Base-by-base conservation (phyloP, 2,113 vertebrate genomes). In the Antidorcas marsupialis region DNA sequence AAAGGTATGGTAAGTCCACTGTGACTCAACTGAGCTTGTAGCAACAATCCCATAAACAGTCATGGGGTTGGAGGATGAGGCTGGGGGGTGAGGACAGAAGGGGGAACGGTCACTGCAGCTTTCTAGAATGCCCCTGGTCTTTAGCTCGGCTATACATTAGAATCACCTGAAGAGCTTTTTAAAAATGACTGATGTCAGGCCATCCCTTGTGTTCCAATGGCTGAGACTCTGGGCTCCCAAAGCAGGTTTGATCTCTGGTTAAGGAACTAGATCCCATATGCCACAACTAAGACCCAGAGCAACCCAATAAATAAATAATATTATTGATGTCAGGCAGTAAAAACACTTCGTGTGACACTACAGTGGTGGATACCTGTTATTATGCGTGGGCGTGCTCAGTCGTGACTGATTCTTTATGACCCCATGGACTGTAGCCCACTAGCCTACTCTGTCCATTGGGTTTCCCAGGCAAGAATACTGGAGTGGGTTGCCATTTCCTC, bases 1-100 rank as follows among this genome's bases (percentile, higher is more conserved):
- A 52, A 81, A 87, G 86, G 81, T 83, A 45, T 7, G 16, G 50
- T 78, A 96, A 90, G 85, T 92, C 92, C 7, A 33, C 64, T 78
- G 55, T 53, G 62, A 92, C 60, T 91, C 96, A 96, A 94, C 36
- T 17, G 6, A 3, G n/a, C 60, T 45, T 52, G 30, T 1, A 57
- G 50, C 76, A 82, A 81, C 17, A 86, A 87, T 47, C 33, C 25
- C 33, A 82, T 33, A 67, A 85, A 94, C 47, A 86, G 3, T 6
- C 12, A 83, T 25, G 43, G 50, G 59, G n/a, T 1, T 45, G 25
- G 47, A 84, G 33, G 50, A 43, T 3, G 16, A 83, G 28, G 33
- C 84, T 55, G 45, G 39, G 33, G 47, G 62, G 1, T 3, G 64
- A 67, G n/a, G 47, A 6, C 1, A 17, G 25, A 81, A 25, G 50